These are phyloP conservation scores for Aphidius ervi DNA, from an alignment of 1,140 invertebrate genomes.

Conservation along the genomic window DNA sequence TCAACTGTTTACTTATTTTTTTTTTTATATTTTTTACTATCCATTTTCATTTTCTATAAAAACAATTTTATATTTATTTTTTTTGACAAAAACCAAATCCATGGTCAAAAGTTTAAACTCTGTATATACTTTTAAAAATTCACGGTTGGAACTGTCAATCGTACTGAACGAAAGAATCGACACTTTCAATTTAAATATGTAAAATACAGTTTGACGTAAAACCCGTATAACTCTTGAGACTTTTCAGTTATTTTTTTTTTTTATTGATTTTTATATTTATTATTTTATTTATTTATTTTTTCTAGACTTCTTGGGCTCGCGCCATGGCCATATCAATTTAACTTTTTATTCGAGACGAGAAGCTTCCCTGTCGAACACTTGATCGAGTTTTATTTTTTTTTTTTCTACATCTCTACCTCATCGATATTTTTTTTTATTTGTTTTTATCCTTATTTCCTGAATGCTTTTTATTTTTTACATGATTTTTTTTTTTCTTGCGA, in stretches of 20 bases:
- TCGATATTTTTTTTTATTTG: not conserved
- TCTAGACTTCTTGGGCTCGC: constrained; percentile 4
- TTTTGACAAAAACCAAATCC: too few relatives aligned
- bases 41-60: too few relatives aligned
- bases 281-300: constrained; percentile 14
- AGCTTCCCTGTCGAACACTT: constrained; percentile 28
- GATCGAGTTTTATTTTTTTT: constrained; percentile 26
- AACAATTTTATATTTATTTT: too few relatives aligned
- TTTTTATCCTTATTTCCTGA: not conserved
- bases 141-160: constrained; percentile 32
- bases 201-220: constrained; percentile 36
- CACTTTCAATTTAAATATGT: constrained; percentile 48
- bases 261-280: constrained; percentile 14
- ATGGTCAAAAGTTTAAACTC: too few relatives aligned
- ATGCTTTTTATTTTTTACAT: not conserved
- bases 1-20: too few relatives aligned
- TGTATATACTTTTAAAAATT: not conserved
- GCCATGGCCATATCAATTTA: constrained; percentile 37
- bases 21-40: too few relatives aligned
- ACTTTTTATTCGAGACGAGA: constrained; percentile 33
- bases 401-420: not conserved
- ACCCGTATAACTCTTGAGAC: constrained; percentile 25
- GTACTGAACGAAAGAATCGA: constrained; percentile 36
- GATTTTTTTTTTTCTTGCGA: not conserved
- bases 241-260: constrained; percentile 23